Base-by-base conservation (phyloP, 2,113 vertebrate species). In the Chaetodon trifascialis region DNA sequence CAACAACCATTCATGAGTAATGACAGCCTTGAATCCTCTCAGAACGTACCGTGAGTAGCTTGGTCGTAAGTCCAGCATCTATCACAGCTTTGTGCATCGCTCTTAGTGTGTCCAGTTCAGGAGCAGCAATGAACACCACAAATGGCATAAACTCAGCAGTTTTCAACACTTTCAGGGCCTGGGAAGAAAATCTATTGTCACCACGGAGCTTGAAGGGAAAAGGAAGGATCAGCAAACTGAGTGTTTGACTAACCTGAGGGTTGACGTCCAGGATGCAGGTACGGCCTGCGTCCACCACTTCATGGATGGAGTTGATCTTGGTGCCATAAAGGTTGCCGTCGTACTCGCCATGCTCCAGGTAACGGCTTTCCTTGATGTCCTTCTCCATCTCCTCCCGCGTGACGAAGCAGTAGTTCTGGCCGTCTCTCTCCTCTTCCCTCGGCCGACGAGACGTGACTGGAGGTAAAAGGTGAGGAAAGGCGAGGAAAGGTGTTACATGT, bases 131-230 rank as follows among this genome's bases (percentile, higher is more conserved):
- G 62, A 99, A 99, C 47, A 99, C 98, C 49, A 99, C 97, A 8
- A 98, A 99, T 38, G 98, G 98, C 97, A 99, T 98, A 85, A 99
- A 99, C 92, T 99, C 98, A 1, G 98, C 95, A 11, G 98, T 99
- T 93, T 97, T 96, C 90, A 99, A 91, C 73, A 99, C 94, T 94
- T 99, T 99, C 82, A 99, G 95, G 19, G 98, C 98, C 98, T 99
- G 93, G 1, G 73, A 15, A 88, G 11, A 93, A 79, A 83, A 72
- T 4, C 55, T 6, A 46, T 6, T 2, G 21, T 75, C 34, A 75
- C 16, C 25, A 67, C 11, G 58, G 60, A 64, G 40, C 21, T 49
- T 64, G 3, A 23, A 19, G 5, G 4, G 34, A 2, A 34, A 34
- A 56, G 47, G 30, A 19, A 47, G 12, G 0, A 63, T 23, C 9